phyloP scores from a whole-genome alignment of 2,113 vertebrate species.

The Sterrhoptilus dennistouni region DNA sequence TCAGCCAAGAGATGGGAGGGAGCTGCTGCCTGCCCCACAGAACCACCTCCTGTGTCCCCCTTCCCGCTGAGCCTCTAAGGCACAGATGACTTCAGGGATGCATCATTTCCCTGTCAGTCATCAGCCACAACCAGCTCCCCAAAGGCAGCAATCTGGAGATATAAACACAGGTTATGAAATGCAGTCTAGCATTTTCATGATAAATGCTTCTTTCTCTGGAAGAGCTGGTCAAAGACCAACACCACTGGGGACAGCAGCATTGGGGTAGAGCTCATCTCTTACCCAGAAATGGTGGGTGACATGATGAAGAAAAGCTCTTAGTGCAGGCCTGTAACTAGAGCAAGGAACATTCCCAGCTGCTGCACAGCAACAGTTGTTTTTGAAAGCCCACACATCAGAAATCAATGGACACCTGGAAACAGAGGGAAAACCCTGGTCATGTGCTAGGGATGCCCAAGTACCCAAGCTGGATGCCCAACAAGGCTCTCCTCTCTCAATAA shows the following conservation, averaged over 20 bases:
- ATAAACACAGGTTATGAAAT: not conserved
- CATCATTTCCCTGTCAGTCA: not conserved
- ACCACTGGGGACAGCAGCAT: not conserved
- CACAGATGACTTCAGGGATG: not conserved
- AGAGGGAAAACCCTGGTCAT: not conserved
- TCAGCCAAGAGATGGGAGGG: not conserved
- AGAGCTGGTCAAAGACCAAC: not conserved
- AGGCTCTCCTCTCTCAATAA: not conserved
- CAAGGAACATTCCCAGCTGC: not conserved
- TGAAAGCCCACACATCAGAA: not conserved
- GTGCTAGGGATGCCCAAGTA: not conserved
- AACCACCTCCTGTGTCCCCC: too few species aligned
- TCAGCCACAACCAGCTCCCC: not conserved
- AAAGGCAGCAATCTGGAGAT: not conserved
- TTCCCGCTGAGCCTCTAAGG: not conserved
- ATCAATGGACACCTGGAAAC: not conserved
- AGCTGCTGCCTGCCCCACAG: not conserved
- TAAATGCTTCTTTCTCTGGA: not conserved
- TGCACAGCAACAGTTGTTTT: not conserved
- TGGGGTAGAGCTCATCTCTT: not conserved
- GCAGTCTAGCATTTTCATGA: not conserved
- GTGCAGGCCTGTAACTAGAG: not conserved
- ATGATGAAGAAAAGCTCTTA: not conserved
- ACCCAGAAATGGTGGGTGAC: not conserved
- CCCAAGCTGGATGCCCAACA: not conserved